These are phyloP conservation scores for Chrysochloris asiatica DNA, from an alignment of 2,113 vertebrate genomes.

Conservation along the genomic window DNA sequence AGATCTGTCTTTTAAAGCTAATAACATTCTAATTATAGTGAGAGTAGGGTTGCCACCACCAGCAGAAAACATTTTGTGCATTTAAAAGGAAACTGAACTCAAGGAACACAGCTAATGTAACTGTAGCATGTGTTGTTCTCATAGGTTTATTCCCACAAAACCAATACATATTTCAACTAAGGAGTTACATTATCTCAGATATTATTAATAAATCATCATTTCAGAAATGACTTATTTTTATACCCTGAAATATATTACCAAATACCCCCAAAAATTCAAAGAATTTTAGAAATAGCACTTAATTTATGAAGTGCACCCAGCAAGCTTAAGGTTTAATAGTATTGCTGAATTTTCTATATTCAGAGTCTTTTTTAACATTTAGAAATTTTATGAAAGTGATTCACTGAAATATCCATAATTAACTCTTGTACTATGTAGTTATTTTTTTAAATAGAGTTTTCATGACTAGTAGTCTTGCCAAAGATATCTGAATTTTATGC, in stretches of 20 bases:
- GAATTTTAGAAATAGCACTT: background rate
- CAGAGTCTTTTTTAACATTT: background rate
- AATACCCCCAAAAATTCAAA: background rate
- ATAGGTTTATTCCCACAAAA: slow-evolving; percentile 23
- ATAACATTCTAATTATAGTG: slow-evolving; percentile 44
- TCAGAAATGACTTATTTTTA: background rate
- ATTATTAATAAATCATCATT: slow-evolving; percentile 32
- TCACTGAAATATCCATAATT: background rate
- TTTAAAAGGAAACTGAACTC: slow-evolving; percentile 44
- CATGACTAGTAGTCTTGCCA: background rate
- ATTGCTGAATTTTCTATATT: background rate
- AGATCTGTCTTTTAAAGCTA: slow-evolving; percentile 56
- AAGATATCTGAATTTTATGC: background rate
- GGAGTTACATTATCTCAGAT: background rate
- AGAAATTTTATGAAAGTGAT: background rate
- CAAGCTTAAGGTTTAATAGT: background rate
- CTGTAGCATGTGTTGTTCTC: slow-evolving; percentile 40
- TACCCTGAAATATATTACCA: background rate
- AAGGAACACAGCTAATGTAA: slow-evolving; percentile 23
- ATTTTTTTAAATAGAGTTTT: background rate
- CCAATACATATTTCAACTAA: slow-evolving; percentile 3
- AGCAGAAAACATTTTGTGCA: slow-evolving; percentile 45
- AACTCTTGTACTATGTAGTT: background rate
- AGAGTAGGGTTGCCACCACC: slow-evolving; percentile 3
- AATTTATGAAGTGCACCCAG: background rate